phyloP scores from a whole-genome alignment of 2,113 vertebrate species.

The Cynopterus brachyotis region DNA sequence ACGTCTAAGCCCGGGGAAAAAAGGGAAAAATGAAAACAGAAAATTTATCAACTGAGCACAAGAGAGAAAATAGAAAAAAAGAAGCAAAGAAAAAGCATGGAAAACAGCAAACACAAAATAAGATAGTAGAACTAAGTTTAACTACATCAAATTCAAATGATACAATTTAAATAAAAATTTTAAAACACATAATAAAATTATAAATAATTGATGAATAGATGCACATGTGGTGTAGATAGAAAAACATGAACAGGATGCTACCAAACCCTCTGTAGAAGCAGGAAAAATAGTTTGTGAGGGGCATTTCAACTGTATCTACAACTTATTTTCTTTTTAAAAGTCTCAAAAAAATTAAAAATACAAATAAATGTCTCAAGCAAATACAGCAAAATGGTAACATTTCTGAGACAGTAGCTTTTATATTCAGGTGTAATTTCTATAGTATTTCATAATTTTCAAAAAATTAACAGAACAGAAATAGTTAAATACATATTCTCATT shows the following conservation, averaged over 20 bases:
- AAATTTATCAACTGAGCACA: background rate
- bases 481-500: background rate
- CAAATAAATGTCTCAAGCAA: background rate
- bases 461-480: background rate
- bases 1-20: background rate
- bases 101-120: background rate
- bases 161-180: background rate
- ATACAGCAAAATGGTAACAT: conserved; percentile 19
- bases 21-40: background rate
- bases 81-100: background rate
- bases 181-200: background rate
- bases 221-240: background rate
- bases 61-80: background rate
- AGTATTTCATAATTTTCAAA: background rate
- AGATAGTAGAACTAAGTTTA: background rate
- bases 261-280: background rate
- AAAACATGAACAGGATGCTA: background rate
- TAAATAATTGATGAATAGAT: background rate
- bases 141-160: background rate
- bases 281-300: background rate
- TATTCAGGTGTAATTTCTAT: background rate
- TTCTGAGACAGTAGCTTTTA: background rate
- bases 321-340: background rate
- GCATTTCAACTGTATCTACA: background rate
- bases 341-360: background rate